A percentile compares a stretch with the other conserved stretches of the same genome.
phyloP scores from a whole-genome alignment of 2,888 invertebrate genomes.

The Leucophora obtusa region DNA sequence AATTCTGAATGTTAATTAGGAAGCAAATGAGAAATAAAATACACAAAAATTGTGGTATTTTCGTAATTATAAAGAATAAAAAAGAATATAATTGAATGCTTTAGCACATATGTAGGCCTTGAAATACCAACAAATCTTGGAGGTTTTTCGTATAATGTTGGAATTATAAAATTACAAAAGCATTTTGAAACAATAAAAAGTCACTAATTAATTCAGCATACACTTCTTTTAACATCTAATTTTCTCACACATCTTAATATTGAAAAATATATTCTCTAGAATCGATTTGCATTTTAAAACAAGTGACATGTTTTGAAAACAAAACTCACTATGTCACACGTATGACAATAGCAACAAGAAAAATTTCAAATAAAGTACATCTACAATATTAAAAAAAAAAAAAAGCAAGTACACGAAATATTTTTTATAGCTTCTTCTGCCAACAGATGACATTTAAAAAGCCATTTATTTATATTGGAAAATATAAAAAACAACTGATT shows the following conservation, averaged over 20 bases:
- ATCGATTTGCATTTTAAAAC: slow-evolving; percentile 58
- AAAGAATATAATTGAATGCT: no score
- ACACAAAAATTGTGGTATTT: no score
- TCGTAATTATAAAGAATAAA: no score
- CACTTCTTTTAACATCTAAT: slow-evolving; percentile 30
- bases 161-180: background rate
- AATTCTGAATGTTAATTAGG: no score
- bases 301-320: slow-evolving; percentile 38
- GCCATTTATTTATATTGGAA: slow-evolving; percentile 57
- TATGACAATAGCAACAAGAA: slow-evolving; percentile 27
- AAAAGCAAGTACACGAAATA: slow-evolving; percentile 49
- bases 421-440: slow-evolving; percentile 60
- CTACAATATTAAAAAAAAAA: slow-evolving; percentile 16
- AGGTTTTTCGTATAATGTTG: no score
- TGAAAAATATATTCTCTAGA: slow-evolving; percentile 9
- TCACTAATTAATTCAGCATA: slow-evolving; percentile 44
- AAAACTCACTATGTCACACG: slow-evolving; percentile 35
- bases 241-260: slow-evolving; percentile 38
- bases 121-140: no score
- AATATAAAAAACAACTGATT: slow-evolving; percentile 45
- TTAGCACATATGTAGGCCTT: no score
- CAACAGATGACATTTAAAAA: slow-evolving; percentile 64
- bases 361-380: slow-evolving; percentile 40
- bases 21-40: no score
- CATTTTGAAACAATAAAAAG: background rate